Evolutionary conservation across 2,113 vertebrate genomes (phyloP), one percentile per base, ranked within the genome.

Genomic region (Canis aureus): DNA sequence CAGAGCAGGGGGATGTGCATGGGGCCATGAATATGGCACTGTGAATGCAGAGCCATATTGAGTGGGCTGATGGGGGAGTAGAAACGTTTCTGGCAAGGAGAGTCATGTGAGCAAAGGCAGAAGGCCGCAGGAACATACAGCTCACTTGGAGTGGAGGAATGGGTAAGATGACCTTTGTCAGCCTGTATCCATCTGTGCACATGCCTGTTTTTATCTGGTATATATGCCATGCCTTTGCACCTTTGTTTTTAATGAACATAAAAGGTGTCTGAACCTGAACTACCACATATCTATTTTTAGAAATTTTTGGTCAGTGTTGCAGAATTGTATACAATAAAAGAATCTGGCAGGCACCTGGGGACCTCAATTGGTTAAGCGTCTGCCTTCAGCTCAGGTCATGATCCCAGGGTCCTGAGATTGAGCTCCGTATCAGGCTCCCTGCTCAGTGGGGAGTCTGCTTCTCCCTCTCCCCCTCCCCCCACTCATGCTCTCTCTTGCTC

Each of bases 211-310:
- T 67, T 22, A 38, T 27, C 43, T 57, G 51, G 4, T 6, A 3
- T 20, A 1, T 62, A 57, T 3, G 27, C 29, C 32, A 4, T 53
- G 43, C 73, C 60, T 83, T 79, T 38, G 60, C 49, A n/a, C 87
- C n/a, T 89, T 49, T 76, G n/a, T 19, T 6, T 67, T 93, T 88
- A 79, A 11, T 80, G 93, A 80, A 94, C 74, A 29, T 88, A 43
- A 76, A 66, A 90, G 23, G 8, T 20, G 1, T 71, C 95, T 60
- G 60, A 71, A 74, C 53, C 73, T 84, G 49, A 94, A 27, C 60
- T 53, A 11, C 8, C 10, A 20, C 13, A 12, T 53, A 5, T 2
- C 35, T 67, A 0, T n/a, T 49, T 55, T 64, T 84, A 87, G 73
- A 35, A 43, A 0, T 55, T 94, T 71, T 83, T 29, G 49, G 80